Evolutionary conservation across 2,888 invertebrate species (phyloP), one percentile per base, ranked within the genome.

Genomic region (Luperina nickerlii): DNA sequence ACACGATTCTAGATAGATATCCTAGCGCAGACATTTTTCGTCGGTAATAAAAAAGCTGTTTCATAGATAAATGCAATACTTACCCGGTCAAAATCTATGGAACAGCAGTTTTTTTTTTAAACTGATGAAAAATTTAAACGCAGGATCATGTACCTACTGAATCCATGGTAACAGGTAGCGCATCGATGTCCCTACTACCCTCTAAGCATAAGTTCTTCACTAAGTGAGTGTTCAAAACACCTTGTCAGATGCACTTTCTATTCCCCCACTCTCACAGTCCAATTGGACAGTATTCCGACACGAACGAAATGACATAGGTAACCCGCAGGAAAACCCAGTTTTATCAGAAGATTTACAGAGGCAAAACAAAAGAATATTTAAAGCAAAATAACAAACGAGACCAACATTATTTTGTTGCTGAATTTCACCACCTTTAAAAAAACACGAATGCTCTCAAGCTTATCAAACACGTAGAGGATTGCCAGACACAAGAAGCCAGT

Each of bases 401-500:
- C 1, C 9, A 57, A 57, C 24, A 24, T 57, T 45, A 45, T 1
- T 45, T 57, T 51, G 20, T 57, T 57, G 9, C 8, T 57, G 24
- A 57, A 57, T 7, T 24, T 24, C 8, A 9, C 9, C 24, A 24
- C 9, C 57, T 38, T 38, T 38, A 38, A 11, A 57, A 51, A 57
- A 24, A 57, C n/a, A 54, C 54, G 9, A 24, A 9, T 54, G 9
- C 24, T 24, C 24, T 24, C 57, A 3, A n/a, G 9, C 24, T 57
- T n/a, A 24, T 24, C 24, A 4, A 57, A 57, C 57, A 57, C 9
- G 24, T 3, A 24, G 3, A 54, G 24, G 24, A 57, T 18, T 13
- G 15, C 15, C 42, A 79, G 45, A 74, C 45, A 45, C 45, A 68
- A 75, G 51, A 62, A 54, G 54, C n/a, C 45, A 9, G 11, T 15